Conservation (phyloP, 1,140 invertebrate species). For the Euura lappo region DNA sequence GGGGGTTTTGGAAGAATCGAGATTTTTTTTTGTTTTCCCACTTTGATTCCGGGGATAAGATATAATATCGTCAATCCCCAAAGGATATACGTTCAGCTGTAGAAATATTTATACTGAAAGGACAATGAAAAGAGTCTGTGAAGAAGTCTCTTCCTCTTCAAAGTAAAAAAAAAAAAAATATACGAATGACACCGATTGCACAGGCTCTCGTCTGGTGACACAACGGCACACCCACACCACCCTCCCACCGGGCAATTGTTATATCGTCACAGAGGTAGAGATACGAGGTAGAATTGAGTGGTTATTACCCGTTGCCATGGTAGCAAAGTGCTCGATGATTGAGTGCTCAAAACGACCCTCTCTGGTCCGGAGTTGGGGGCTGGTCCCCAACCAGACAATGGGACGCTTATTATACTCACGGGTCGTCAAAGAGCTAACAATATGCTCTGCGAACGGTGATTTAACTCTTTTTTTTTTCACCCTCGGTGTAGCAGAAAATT, state of each 20-base stretch:
- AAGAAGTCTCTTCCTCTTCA: not conserved
- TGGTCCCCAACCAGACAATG: too few relatives aligned
- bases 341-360: conserved; percentile 40
- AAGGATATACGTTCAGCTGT: too few relatives aligned
- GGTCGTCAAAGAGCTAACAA: not conserved
- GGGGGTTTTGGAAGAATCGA: too few relatives aligned
- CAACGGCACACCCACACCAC: not conserved
- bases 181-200: not conserved
- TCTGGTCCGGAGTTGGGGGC: conserved; percentile 2
- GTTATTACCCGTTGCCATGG: conserved; percentile 58
- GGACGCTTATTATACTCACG: not conserved
- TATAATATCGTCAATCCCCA: too few relatives aligned
- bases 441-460: too few relatives aligned
- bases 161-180: not conserved
- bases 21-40: too few relatives aligned
- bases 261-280: not conserved
- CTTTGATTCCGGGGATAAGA: too few relatives aligned
- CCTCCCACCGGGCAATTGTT: too few relatives aligned
- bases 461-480: too few relatives aligned
- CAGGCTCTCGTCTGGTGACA: not conserved
- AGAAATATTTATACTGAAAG: too few relatives aligned
- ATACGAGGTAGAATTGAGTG: conserved; percentile 39
- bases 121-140: too few relatives aligned
- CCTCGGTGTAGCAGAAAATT: too few relatives aligned
- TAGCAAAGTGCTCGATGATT: conserved; percentile 58